Evolutionary conservation across 2,888 invertebrate genomes (phyloP), one percentile per base, ranked within the genome.

Genomic region (Ochropleura plecta): DNA sequence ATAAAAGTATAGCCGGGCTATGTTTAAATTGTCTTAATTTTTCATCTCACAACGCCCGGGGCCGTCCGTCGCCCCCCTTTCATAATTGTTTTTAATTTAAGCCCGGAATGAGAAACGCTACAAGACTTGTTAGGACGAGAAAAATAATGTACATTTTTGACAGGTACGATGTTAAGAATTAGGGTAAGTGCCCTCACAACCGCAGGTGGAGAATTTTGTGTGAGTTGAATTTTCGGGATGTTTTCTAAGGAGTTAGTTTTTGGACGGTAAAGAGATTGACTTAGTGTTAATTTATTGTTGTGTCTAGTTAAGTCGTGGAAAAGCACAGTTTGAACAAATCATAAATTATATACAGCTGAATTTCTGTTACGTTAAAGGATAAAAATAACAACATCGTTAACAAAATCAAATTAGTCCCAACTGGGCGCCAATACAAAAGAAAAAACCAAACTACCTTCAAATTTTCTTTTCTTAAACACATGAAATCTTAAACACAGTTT

Each of bases 21-120:
- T 89, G 93, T 92, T 92, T 89, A 95, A 95, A 96, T 96, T 95
- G 96, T 96, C 93, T 95, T 96, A 96, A 96, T 96, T 96, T 96
- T 96, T 96, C 96, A 96, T 96, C 92, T 95, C 94, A 80, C 88
- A 82, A 90, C 90, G 90, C 86, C 90, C 88, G 86, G 86, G 94
- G 91, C 85, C 77, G 83, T 84, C 82, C 72, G 70, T 51, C 73
- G 40, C 76, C 86, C 89, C 89, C 91, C 86, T 90, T 30, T 91
- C 93, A 93, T 96, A 96, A 96, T 96, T 96, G 96, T 96, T 96
- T 95, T 96, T 96, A 96, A 96, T 95, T 96, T 95, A 93, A 93
- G 91, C 91, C 90, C 90, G 93, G 90, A 93, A 92, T 92, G 93
- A 92, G 90, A 85, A 88, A 89, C 89, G 89, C 75, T 79, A 76